Evolutionary conservation across 2,888 invertebrate genomes (phyloP), one percentile per base, ranked within the genome.

Genomic region (Perdita meconis): DNA sequence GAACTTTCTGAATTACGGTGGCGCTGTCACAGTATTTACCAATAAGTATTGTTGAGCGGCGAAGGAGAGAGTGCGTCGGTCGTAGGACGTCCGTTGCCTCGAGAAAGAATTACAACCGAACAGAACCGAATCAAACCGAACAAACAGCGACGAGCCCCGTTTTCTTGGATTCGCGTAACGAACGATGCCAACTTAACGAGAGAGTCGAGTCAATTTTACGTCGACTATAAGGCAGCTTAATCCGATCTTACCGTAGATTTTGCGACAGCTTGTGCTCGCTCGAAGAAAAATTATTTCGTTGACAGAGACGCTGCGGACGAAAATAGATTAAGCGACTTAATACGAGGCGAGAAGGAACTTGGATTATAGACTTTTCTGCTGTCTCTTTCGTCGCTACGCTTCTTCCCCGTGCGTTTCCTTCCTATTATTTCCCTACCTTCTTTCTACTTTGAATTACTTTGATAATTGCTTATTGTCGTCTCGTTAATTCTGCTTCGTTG

Each of bases 381-480:
- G 34, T 42, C 53, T 50, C 50, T 36, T 24, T 16, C 42, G 8
- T 10, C 16, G 38, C 0, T 0, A 30, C 2, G 3, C 10, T n/a
- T 8, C 16, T 26, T n/a, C 34, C 34, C 1, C 3, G 22, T 1
- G 2, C 22, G 2, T 13, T 8, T 5, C 24, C 12, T 34, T 16
- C 10, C n/a, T n/a, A 2, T 38, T 13, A 34, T 22, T 51, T 12
- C 34, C 36, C 42, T 42, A 8, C n/a, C 55, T n/a, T 19, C 12
- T 5, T 19, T 50, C 19, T 56, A 2, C 40, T n/a, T 5, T 40
- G 47, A 71, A 56, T 71, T 71, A 61, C 72, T 73, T 56, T 56
- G 56, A 63, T 71, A 73, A 73, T 61, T 63, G 73, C 73, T 71
- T 73, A 73, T 73, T 56, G 72, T 72, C 61, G 61, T 71, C 40